Evolutionary conservation across 2,888 invertebrate species (phyloP).

Genomic region (Catocala nupta): DNA sequence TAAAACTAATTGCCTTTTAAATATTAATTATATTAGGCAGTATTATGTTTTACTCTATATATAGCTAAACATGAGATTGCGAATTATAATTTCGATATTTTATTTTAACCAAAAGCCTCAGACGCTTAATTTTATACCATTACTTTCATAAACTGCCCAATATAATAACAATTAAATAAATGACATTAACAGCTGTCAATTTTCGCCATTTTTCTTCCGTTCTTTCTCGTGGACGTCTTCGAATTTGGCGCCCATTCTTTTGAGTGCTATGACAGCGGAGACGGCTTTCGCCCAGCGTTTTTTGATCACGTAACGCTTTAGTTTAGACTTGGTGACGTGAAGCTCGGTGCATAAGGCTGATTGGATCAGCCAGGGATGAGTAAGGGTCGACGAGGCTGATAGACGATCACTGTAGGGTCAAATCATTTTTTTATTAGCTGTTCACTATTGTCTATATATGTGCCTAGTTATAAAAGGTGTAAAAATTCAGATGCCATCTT

Average conservation of each 20-base stretch:
- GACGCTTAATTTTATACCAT: constrained; percentile 9
- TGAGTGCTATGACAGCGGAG: constrained; percentile 94
- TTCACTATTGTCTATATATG: too few relatives aligned
- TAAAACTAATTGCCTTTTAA: too few relatives aligned
- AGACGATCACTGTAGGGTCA: constrained; percentile 89
- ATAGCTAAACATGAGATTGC: too few relatives aligned
- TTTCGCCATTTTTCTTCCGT: constrained; percentile 49
- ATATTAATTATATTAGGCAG: too few relatives aligned
- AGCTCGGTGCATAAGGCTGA: constrained; percentile 90
- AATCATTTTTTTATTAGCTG: background rate
- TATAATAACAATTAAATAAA: constrained; percentile 8
- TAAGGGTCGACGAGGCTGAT: constrained; percentile 90
- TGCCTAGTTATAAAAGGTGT: background rate
- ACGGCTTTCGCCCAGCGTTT: constrained; percentile 97
- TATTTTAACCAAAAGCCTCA: constrained; percentile 20
- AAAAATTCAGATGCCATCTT: too few relatives aligned
- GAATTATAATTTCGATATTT: background rate
- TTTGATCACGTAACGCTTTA: constrained; percentile 96
- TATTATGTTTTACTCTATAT: too few relatives aligned
- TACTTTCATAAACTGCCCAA: constrained; percentile 29
- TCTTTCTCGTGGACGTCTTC: constrained; percentile 75
- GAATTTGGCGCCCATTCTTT: constrained; percentile 94
- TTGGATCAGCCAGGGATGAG: constrained; percentile 93
- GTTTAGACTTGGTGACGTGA: constrained; percentile 91
- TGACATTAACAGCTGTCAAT: constrained; percentile 29